Base-by-base conservation (phyloP, 1,140 invertebrate genomes). In the Drosophila subobscura region DNA sequence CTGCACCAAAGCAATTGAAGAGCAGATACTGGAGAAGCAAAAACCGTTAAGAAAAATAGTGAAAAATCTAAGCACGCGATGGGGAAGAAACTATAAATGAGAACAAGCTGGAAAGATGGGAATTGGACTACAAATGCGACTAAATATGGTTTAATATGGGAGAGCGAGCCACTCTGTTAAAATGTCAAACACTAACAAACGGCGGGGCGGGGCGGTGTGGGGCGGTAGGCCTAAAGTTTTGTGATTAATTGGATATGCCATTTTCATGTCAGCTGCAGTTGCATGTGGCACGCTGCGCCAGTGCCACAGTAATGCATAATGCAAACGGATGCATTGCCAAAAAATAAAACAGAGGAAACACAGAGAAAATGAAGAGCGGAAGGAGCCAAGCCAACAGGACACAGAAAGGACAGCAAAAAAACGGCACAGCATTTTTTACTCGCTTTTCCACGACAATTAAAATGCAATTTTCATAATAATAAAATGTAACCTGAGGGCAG, bases 381-480 rank as follows among this genome's bases (percentile, higher is more conserved):
- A 12, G 44, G 12, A 47, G 47, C 52, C 33, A 72, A 23, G 60
- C 59, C 54, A 65, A 54, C 41, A 50, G 25, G 53, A 44, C 37
- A 57, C 51, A 56, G 41, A 72, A 42, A 4, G 51, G 58, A 44
- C 56, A 44, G 58, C 46, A 60, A 40, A 52, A 37, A 53, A 67
- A 52, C 44, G 49, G 60, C 64, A 67, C 22, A 51, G 44, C 46
- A 22, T 27, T 64, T 64, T 73, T 40, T 20, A 20, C 65, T 23
- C 23, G 45, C 70, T 60, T 74, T 52, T 44, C 20, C 61, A 50
- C 68, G 61, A 73, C 81, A 85, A 86, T 85, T 85, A 86, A 85
- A 86, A 85, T 85, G 73, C 68, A 86, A 85, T 85, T 85, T 85
- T 86, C 83, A 85, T 85, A 86, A 85, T 85, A 86, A 85, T 85